Evolutionary conservation across 2,797 vertebrate genomes (phyloP).

Genomic region (Gadopsis bispinosus): DNA sequence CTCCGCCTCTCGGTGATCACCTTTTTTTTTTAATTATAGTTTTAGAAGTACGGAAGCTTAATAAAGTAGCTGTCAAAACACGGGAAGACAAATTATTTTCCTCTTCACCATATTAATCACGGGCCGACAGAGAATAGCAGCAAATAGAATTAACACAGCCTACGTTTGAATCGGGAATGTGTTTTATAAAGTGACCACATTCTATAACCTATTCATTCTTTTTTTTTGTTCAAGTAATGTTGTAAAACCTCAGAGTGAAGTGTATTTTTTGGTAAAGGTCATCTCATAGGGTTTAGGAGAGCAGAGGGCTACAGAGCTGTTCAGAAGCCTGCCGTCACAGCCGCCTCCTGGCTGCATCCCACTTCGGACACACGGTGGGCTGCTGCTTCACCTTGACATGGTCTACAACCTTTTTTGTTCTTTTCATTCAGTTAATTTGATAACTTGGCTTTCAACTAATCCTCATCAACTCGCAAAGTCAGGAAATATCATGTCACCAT

Average conservation of each 20-base stretch:
- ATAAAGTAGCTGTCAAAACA: conserved; percentile 79
- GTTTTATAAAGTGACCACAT: background rate
- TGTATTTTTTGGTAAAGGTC: background rate
- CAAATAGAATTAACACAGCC: conserved; percentile 37
- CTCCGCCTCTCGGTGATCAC: conserved; percentile 13
- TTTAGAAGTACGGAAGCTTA: conserved; percentile 44
- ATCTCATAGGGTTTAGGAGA: background rate
- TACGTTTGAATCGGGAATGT: background rate
- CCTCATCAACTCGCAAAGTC: background rate
- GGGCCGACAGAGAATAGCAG: conserved; percentile 6
- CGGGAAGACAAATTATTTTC: conserved; percentile 42
- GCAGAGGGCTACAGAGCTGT: background rate
- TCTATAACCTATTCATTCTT: background rate
- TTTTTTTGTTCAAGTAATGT: background rate
- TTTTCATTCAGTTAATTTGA: background rate
- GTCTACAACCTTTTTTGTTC: background rate
- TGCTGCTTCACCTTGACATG: background rate
- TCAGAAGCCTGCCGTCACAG: background rate
- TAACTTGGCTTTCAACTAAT: background rate
- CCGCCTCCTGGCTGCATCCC: background rate
- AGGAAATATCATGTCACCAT: background rate
- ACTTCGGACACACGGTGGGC: background rate
- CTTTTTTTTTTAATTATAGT: conserved; percentile 20
- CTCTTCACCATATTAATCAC: conserved; percentile 13
- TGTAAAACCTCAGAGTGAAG: background rate